A percentile compares a stretch with the other conserved stretches of the same genome.
Conservation (phyloP, 2,113 vertebrate species). For the Petrocephalus microphthalmus region DNA sequence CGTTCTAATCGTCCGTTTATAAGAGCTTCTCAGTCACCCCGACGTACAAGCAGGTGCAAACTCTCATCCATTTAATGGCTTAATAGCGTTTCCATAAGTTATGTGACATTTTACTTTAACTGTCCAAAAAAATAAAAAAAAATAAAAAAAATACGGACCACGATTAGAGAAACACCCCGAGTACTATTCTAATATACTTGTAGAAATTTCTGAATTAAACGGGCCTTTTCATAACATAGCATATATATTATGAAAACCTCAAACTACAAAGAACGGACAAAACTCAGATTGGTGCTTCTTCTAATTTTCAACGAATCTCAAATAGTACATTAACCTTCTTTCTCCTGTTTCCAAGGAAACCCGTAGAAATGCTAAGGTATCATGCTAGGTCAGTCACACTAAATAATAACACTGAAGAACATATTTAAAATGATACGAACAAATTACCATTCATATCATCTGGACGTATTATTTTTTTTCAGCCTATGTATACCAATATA, state of each 20-base stretch:
- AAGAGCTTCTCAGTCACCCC: constrained; percentile 8
- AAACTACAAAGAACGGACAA: not conserved
- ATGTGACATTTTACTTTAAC: constrained; percentile 3
- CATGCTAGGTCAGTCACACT: not conserved
- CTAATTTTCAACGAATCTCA: not conserved
- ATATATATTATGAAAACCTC: not conserved
- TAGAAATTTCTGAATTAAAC: not conserved
- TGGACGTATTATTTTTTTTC: not conserved
- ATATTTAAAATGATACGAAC: not conserved
- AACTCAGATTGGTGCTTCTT: not conserved
- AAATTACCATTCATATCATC: not conserved
- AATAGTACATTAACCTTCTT: not conserved
- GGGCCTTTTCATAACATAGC: not conserved
- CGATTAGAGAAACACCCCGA: not conserved
- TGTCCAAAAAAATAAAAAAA: not conserved
- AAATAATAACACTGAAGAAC: not conserved
- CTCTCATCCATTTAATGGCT: constrained; percentile 12
- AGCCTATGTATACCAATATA: not conserved
- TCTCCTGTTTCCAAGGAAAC: constrained; percentile 2
- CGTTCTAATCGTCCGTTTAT: not conserved
- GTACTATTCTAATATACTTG: not conserved
- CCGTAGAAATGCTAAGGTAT: not conserved
- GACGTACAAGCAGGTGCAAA: not conserved
- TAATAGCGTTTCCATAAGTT: constrained; percentile 10
- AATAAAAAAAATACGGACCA: not conserved